Percentiles rank a stretch among this genome's conserved stretches.
Evolutionary conservation across 2,797 vertebrate species (phyloP).

Genomic region (Notolabrus celidotus): DNA sequence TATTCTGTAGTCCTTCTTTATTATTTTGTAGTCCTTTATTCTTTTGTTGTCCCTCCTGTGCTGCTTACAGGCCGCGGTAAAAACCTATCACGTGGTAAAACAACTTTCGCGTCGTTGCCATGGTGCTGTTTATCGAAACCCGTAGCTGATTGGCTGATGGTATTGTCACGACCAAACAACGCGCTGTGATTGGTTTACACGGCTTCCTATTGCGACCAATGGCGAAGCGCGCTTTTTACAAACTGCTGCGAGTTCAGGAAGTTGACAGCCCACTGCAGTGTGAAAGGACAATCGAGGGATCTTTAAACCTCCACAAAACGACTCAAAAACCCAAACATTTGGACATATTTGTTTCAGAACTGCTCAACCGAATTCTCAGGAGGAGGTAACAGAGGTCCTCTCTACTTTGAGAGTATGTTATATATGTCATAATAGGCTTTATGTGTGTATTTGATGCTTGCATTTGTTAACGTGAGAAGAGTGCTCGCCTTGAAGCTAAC

Average conservation of each 20-base stretch:
- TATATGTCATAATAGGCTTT: background rate
- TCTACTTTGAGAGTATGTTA: constrained; percentile 33
- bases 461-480: constrained; percentile 13
- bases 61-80: constrained; percentile 29
- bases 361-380: background rate
- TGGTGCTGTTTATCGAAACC: constrained; percentile 77
- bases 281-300: constrained; percentile 30
- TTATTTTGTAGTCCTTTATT: background rate
- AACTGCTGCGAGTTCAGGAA: constrained; percentile 79
- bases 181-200: constrained; percentile 66
- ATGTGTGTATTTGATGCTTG: background rate
- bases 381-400: background rate
- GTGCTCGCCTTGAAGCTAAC: background rate
- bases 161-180: background rate
- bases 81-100: constrained; percentile 61
- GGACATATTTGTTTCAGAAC: background rate
- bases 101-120: constrained; percentile 72
- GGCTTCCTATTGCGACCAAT: constrained; percentile 74
- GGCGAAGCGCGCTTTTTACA: constrained; percentile 80
- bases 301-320: constrained; percentile 56
- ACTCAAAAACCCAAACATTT: constrained; percentile 16
- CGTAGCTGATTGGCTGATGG: constrained; percentile 67
- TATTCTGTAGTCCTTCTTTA: background rate
- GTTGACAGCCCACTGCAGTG: constrained; percentile 51
- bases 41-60: no score